Base-by-base conservation (phyloP, 2,113 vertebrate genomes). In the Melanerpes aurifrons region DNA sequence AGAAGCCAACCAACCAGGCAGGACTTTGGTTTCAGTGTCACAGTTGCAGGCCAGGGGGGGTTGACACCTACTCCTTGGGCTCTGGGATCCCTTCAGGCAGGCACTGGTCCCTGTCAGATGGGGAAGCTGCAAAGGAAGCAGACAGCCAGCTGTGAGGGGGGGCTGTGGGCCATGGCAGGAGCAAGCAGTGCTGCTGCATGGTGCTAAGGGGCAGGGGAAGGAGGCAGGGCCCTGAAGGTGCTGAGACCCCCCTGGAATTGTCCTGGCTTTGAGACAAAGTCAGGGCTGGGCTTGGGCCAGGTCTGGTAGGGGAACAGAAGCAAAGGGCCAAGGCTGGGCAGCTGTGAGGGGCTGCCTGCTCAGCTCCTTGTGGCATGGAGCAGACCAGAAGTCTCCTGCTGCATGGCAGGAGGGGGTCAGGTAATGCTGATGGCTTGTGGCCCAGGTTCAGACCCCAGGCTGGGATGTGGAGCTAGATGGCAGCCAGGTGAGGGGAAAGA, bases 41-140 rank as follows among this genome's bases (percentile, higher is more conserved):
- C 75, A 94, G 79, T 86, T 84, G 88, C 70, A 95, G 73, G 82
- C 68, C 82, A 15, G 0, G 54, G 7, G 17, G 31, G 73, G 81
- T 53, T 53, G 91, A 94, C 76, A 96, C 96, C 78, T 96, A 96
- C 94, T 96, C 95, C 76, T 96, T 93, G 92, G 94, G 91, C 68
- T 96, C 11, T 62, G 96, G 57, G 70, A 57, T 83, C 74, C 91
- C 90, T 70, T 96, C 83, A 91, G 91, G 91, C 82, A 95, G 92
- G 92, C 94, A 96, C 85, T 93, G 89, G 56, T 97, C 96, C 92
- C 63, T 87, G 75, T 97, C 87, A 64, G 78, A 92, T 9, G 91
- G 89, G 20, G 83, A 87, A 96, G 90, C 97, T 97, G 95, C 64
- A 92, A 35, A 2, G 35, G 40, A 93, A 97, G 62, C 77, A 95